These are phyloP conservation scores for Labeo catla DNA, from an alignment of 2,113 vertebrate genomes.

Conservation along the genomic window DNA sequence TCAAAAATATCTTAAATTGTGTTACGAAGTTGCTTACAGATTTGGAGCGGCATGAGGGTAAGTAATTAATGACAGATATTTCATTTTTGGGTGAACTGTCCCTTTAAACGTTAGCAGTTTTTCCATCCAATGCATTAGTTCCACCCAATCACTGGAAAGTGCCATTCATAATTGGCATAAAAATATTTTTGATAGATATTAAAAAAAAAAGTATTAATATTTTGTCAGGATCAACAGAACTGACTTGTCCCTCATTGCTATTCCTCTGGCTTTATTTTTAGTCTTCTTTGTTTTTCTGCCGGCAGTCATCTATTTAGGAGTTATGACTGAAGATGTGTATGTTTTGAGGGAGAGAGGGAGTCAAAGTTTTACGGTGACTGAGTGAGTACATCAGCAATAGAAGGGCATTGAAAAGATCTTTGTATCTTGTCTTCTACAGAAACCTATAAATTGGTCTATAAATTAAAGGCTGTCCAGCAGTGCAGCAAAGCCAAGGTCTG, in stretches of 20 bases:
- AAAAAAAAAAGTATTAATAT: background rate
- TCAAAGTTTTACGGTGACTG: conserved; percentile 43
- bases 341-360: conserved; percentile 26
- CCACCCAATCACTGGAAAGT: background rate
- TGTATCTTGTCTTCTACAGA: conserved; percentile 66
- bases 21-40: too few relatives aligned
- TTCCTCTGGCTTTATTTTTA: conserved; percentile 50
- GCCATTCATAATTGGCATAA: background rate
- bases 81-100: too few relatives aligned
- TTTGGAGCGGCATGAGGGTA: too few relatives aligned
- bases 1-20: too few relatives aligned
- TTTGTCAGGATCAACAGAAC: background rate
- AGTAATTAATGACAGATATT: too few relatives aligned
- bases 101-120: background rate
- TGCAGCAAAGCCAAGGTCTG: conserved; percentile 61
- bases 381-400: conserved; percentile 36
- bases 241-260: conserved; percentile 7
- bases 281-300: conserved; percentile 26
- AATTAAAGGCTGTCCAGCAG: conserved; percentile 71
- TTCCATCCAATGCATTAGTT: background rate
- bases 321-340: conserved; percentile 47
- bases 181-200: background rate
- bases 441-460: conserved; percentile 71
- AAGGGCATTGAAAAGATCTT: conserved; percentile 64
- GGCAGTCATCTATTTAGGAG: conserved; percentile 59